Evolutionary conservation across 1,140 invertebrate genomes (phyloP), one percentile per base, ranked within the genome.

Genomic region (Panagrolaimus sp.): DNA sequence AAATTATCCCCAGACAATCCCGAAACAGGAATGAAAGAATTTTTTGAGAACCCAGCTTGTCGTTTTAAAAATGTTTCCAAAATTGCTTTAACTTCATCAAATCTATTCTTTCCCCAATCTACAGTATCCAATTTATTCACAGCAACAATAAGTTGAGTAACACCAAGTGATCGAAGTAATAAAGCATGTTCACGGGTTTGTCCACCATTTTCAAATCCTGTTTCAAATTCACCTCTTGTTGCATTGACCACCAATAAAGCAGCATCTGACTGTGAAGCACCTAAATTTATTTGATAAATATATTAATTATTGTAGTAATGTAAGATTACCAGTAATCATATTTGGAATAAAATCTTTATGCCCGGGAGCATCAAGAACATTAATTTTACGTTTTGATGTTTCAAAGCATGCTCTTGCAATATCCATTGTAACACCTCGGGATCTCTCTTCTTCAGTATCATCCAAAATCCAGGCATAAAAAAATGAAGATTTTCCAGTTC

Each of bases 391-490:
- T 15, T 89, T 89, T 46, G 89, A 87, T 3, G 95, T 97, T 84
- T 96, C 91, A 87, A 99, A 96, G 73, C 90, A 89, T 0, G 91
- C 91, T 74, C 91, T 89, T 6, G 93, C 95, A 66, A 98, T 89
- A 85, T 98, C 96, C 91, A 98, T 98, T 10, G 96, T 98, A 43
- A 98, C 94, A 52, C 91, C 91, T 48, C 91, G 90, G 46, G 46
- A 43, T 7, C 95, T 88, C 86, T 99, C 95, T 85, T 98, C 95
- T 9, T 93, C 92, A 71, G 93, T 97, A 86, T 98, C 94, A 86
- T 99, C 96, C n/a, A 99, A 85, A 10, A 98, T 92, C 96, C 96
- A 99, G 15, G 96, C 96, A 86, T 92, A 98, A 85, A 92, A 91
- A 81, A 98, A 99, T 55, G 93, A 96, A 75, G 95, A 91, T 85